Base-by-base conservation (phyloP, 2,888 invertebrate species). In the Pasiphila rectangulata region DNA sequence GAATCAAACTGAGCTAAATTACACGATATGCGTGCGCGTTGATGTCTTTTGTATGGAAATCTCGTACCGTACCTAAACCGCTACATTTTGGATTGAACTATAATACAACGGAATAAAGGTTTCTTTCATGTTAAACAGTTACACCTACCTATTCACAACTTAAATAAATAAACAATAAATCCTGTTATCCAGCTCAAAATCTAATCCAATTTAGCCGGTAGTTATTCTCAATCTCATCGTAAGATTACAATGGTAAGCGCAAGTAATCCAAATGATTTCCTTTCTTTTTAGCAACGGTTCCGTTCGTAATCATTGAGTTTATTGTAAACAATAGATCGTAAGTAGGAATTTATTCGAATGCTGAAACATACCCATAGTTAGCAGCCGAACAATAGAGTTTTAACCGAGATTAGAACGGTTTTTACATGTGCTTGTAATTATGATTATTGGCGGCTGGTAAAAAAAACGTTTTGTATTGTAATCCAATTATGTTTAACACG, bases 251-350 rank as follows among this genome's bases (percentile, higher is more conserved):
- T 47, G n/a, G 24, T 36, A 15, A 20, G 12, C 20, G 25, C 17
- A 21, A 20, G 5, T 20, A 35, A 17, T 9, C 27, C 21, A 43
- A 37, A 43, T 15, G 6, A 46, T 48, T 46, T 41, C 45, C 38
- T 54, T 50, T 32, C 51, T 54, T 29, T 46, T 40, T 43, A 42
- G 32, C 45, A 29, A 24, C 43, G 27, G 20, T 54, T 40, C 24
- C 35, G 23, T 41, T 35, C 45, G 47, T 40, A 46, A 45, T 55
- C 30, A 17, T 19, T 17, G 4, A 10, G 48, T 48, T 51, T 51
- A 46, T 46, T 25, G 38, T 43, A 41, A 51, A 54, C 57, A 56
- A 58, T 54, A 27, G 44, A 36, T 50, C 48, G 42, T 56, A 51
- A 43, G 41, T 49, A 46, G 45, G 36, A 47, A 47, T 45, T 37